Evolutionary conservation across 2,113 vertebrate species (phyloP), one percentile per base, ranked within the genome.

Genomic region (Lophius piscatorius): DNA sequence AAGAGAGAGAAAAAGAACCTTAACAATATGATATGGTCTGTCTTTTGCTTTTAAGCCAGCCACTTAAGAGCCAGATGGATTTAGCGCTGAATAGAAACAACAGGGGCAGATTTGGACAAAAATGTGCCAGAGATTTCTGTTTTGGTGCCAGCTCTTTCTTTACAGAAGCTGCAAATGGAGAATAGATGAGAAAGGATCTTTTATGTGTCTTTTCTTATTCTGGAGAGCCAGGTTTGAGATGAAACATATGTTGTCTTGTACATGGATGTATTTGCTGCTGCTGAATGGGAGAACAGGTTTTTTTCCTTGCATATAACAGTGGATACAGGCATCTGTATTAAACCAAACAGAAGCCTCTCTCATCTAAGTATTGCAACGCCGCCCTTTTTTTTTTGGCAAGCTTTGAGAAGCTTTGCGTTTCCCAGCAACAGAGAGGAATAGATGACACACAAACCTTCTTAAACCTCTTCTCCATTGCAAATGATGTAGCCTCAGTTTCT

Each of bases 71-170:
- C 84, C 85, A 74, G 82, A 87, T 82, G 81, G 80, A 74, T 84
- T 69, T 51, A 56, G 77, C 76, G 63, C 39, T 83, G 86, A 89
- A 86, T 82, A 82, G 84, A 85, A 83, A 67, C 88, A 85, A 81
- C 63, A 63, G 87, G 84, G 85, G 86, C 82, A 80, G 69, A 70
- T 69, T 81, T 79, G 83, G 78, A 75, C 29, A 34, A 65, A 74
- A 69, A 69, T 56, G 56, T 39, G 80, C 85, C 84, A 81, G 76
- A 63, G 70, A 69, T 77, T 79, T 82, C 52, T 73, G 63, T 78
- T 63, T 42, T 70, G 69, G 83, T 90, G 89, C 89, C 90, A 91
- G 85, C 84, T 70, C 59, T 36, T 72, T 66, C 81, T 59, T 74
- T 44, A 47, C 57, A 42, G 76, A 76, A 64, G 56, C 74, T 55